Percentiles rank a stretch among this genome's conserved stretches.
Conservation (phyloP, 2,113 vertebrate genomes). For the Cercopithecus mona region DNA sequence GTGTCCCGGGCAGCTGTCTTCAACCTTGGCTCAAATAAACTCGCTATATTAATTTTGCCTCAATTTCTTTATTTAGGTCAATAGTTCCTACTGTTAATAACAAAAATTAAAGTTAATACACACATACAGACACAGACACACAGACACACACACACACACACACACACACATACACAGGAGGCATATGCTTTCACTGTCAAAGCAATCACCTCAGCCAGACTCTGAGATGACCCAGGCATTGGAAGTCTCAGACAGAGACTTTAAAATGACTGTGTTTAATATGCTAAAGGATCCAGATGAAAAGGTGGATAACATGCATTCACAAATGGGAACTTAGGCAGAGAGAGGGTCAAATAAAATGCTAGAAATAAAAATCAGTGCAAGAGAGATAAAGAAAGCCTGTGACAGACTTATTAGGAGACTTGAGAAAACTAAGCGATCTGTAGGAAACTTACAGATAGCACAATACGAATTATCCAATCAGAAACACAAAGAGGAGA, state of each 20-base stretch:
- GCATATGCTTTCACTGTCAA: not conserved
- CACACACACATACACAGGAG: fast-evolving
- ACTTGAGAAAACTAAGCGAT: not conserved
- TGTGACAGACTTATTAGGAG: not conserved
- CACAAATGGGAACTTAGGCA: not conserved
- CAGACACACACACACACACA: not conserved
- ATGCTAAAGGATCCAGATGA: not conserved
- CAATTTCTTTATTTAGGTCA: too few species aligned
- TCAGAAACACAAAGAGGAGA: not conserved
- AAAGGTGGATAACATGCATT: not conserved
- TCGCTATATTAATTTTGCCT: too few species aligned
- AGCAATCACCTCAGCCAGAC: not conserved
- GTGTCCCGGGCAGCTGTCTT: too few species aligned
- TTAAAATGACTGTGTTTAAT: not conserved
- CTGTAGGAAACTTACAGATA: not conserved
- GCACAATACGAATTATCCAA: not conserved
- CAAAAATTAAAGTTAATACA: not conserved
- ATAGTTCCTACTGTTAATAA: not conserved
- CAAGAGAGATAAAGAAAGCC: not conserved
- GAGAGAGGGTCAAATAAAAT: not conserved
- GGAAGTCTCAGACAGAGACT: not conserved
- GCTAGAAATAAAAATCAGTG: not conserved
- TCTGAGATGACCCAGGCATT: not conserved
- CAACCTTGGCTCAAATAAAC: too few species aligned
- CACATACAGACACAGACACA: too few species aligned